Evolutionary conservation across 2,113 vertebrate species (phyloP).

Genomic region (Toxotes jaculatrix): DNA sequence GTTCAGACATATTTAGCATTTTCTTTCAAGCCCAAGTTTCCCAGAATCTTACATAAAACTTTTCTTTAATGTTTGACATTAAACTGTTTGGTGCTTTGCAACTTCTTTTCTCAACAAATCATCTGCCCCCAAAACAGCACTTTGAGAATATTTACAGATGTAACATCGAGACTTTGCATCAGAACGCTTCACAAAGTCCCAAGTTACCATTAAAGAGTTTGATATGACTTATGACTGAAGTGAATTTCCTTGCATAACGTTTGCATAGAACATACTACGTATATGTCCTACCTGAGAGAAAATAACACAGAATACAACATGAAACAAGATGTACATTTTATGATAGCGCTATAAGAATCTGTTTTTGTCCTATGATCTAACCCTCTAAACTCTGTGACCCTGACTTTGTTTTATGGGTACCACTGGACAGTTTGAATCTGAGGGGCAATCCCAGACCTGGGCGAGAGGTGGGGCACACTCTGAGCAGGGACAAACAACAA

Average conservation of each 20-base stretch:
- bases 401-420: conserved; percentile 2
- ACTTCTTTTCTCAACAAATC: neutral
- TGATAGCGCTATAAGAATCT: neutral
- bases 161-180: neutral
- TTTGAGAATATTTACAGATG: neutral
- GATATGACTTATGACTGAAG: too few relatives aligned
- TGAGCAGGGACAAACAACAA: too few relatives aligned
- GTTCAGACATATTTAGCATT: too few relatives aligned
- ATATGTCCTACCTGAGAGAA: neutral
- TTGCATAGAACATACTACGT: too few relatives aligned
- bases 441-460: too few relatives aligned
- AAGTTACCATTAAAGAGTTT: neutral
- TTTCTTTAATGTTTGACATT: neutral
- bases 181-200: neutral
- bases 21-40: neutral
- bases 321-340: neutral
- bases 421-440: too few relatives aligned
- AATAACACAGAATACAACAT: neutral
- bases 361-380: neutral
- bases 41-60: neutral
- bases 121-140: neutral
- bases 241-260: too few relatives aligned
- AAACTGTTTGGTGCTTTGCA: neutral
- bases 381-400: neutral
- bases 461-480: too few relatives aligned